phyloP scores from a whole-genome alignment of 92 coral and sea anemone species.

The Palythoa grandis region DNA sequence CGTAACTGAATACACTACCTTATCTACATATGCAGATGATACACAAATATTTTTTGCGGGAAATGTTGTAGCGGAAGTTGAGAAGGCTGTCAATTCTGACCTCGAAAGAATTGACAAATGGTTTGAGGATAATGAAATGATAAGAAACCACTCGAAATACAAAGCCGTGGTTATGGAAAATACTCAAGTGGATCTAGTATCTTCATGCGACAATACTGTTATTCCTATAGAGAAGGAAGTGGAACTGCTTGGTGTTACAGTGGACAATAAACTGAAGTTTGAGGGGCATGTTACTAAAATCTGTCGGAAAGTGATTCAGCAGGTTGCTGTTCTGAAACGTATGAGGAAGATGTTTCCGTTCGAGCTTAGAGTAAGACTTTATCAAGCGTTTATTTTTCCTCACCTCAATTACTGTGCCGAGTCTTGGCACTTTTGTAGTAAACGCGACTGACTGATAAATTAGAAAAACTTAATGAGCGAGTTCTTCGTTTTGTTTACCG shows the following conservation, averaged over 20 bases:
- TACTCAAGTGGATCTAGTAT: neutral
- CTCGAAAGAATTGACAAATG: neutral
- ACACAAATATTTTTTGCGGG: neutral
- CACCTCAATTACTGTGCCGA: neutral
- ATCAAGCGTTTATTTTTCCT: neutral
- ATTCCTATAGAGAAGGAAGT: neutral
- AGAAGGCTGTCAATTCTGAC: neutral
- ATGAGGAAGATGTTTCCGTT: neutral
- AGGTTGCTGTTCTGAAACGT: neutral
- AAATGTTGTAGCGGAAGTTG: neutral
- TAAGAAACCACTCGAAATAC: neutral
- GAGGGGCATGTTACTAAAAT: neutral
- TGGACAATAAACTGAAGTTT: constrained; percentile 1
- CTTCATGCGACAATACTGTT: neutral
- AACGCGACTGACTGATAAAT: neutral
- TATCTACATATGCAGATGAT: neutral
- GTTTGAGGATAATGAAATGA: neutral
- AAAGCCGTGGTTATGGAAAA: too few species aligned
- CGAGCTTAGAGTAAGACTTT: neutral
- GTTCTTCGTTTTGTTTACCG: neutral
- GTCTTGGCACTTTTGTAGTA: neutral
- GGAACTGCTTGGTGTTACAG: neutral
- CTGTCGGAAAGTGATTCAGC: neutral
- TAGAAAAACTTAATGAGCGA: neutral
- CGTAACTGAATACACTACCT: neutral